A percentile compares a stretch with the other conserved stretches of the same genome.
Conservation (phyloP, 1,140 invertebrate species). For the Acromyrmex echinatior region DNA sequence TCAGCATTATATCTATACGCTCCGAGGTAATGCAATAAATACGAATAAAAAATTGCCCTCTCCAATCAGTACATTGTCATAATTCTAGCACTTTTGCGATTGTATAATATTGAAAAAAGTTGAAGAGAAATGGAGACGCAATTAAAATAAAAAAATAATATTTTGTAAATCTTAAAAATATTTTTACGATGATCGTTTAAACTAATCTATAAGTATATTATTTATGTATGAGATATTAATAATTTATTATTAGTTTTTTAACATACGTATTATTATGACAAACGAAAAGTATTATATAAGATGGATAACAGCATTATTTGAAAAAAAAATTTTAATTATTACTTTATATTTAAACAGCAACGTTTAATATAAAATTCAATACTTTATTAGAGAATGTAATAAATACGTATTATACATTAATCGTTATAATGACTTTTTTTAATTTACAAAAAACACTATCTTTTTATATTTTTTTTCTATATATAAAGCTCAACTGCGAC, state of each 20-base stretch:
- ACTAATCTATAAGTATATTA: slow-evolving; percentile 3
- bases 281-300: no score
- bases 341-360: not conserved
- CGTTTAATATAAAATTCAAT: not conserved
- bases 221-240: not conserved
- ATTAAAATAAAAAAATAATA: no score
- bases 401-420: not conserved
- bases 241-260: not conserved
- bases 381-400: not conserved
- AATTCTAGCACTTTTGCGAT: not conserved
- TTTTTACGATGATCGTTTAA: no score
- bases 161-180: no score
- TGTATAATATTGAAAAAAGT: not conserved
- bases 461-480: not conserved
- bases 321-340: no score
- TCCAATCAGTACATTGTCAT: not conserved
- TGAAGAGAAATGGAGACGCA: not conserved
- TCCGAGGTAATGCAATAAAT: not conserved
- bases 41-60: slow-evolving; percentile 9
- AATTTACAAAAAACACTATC: not conserved
- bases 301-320: no score
- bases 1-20: slow-evolving; percentile 5
- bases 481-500: not conserved
- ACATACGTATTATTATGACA: no score
- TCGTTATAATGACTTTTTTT: not conserved